Evolutionary conservation across 2,113 vertebrate species (phyloP).

Genomic region (Protobothrops mucrosquamatus): DNA sequence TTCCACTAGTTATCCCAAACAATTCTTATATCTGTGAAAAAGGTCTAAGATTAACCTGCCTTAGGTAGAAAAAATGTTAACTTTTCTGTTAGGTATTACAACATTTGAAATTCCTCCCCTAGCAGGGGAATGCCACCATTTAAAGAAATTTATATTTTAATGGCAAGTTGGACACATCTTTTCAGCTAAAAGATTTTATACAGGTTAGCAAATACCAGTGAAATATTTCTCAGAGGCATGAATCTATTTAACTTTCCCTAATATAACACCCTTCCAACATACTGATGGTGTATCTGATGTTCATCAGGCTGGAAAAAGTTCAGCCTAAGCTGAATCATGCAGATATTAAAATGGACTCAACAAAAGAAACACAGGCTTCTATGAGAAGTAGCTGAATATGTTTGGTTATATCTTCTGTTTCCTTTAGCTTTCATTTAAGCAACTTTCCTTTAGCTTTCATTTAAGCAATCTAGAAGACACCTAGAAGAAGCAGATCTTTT

Average conservation of each 20-base stretch:
- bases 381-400: background rate
- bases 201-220: background rate
- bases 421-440: background rate
- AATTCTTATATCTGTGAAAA: background rate
- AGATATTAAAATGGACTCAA: background rate
- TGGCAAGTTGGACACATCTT: background rate
- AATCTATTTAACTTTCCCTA: background rate
- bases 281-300: background rate
- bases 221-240: background rate
- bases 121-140: background rate
- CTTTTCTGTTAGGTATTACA: background rate
- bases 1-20: background rate
- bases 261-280: background rate
- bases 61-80: background rate
- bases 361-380: background rate
- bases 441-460: background rate
- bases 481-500: background rate
- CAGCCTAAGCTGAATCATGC: background rate
- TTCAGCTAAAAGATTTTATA: background rate
- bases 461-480: background rate
- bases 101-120: background rate
- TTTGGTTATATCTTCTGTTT: too few species aligned
- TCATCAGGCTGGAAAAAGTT: background rate
- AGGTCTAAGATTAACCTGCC: background rate
- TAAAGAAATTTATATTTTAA: background rate